Percentiles rank a stretch among this genome's conserved stretches.
These are phyloP conservation scores for Chaetops frenatus DNA, from an alignment of 2,113 vertebrate species.

Conservation along the genomic window DNA sequence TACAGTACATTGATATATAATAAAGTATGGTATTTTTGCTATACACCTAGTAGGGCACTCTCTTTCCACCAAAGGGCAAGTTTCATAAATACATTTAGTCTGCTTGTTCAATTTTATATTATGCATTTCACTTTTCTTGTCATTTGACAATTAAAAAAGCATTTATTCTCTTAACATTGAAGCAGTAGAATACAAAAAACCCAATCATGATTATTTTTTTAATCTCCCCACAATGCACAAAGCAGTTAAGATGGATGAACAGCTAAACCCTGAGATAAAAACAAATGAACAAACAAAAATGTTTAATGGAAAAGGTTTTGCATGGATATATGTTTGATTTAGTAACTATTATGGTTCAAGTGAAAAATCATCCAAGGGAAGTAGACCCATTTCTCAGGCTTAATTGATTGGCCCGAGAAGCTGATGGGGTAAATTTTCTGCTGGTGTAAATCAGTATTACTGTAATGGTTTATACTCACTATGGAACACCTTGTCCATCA, in stretches of 20 bases:
- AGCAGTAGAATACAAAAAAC: neutral
- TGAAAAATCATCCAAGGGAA: neutral
- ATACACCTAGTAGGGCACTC: neutral
- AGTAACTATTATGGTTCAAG: neutral
- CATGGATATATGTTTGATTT: neutral
- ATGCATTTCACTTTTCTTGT: neutral
- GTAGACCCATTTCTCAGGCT: neutral
- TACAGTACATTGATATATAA: neutral
- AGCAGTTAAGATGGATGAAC: neutral
- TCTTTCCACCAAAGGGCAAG: neutral
- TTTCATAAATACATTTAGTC: neutral
- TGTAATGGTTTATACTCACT: neutral
- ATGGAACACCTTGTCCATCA: neutral
- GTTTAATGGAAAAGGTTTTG: neutral
- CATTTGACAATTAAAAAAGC: neutral
- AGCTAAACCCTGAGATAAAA: neutral
- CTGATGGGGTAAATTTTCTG: neutral
- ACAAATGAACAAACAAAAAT: neutral
- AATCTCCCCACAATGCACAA: neutral
- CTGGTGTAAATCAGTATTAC: neutral
- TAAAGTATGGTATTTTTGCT: neutral
- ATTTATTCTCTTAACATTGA: neutral
- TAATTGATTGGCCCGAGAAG: neutral
- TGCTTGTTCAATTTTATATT: conserved; percentile 6
- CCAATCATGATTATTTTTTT: neutral